Base-by-base conservation (phyloP, 2,888 invertebrate species). In the Diaphora mendica region DNA sequence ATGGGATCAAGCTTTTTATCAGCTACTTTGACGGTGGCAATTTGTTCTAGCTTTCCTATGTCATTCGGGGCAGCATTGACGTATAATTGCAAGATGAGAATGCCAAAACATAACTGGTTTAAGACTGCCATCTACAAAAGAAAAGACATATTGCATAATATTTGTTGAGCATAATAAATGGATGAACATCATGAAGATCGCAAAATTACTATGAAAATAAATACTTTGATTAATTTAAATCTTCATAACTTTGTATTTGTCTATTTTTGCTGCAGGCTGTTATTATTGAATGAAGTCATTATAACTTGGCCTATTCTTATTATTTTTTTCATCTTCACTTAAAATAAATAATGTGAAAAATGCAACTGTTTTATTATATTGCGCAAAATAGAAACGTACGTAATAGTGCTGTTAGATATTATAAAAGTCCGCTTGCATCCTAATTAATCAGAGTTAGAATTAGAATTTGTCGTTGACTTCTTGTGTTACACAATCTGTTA, bases 111-210 rank as follows among this genome's bases (percentile, higher is more conserved):
- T 26, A 89, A 44, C 42, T 82, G 79, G 35, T 80, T 77, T 69
- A 86, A 59, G 76, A 72, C 84, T 84, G 84, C 87, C 94, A 95
- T 95, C 95, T 95, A 94, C 73, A 94, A 95, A 77, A 69, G 67
- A 82, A 81, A 73, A 78, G 70, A 15, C 35, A 51, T 55, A 44
- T 23, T 26, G 72, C 62, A 39, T 2, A 33, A 42, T 68, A 17
- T 39, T 68, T 39, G 0, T 5, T 55, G 2, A 33, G 11, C 13
- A 11, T 48, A 30, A 23, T 20, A 23, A 15, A 33, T 20, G 11
- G 48, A 48, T 44, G 1, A 26, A 67, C 7, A 30, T 26, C 17
- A 13, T 30, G 39, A 39, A 39, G 9, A 9, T 39, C 39, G 39
- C 9, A 67, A 26, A 17, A 20, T 48, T 20, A 33, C 11, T 20